phyloP scores from a whole-genome alignment of 2,113 vertebrate species.

The Prunella fulvescens region DNA sequence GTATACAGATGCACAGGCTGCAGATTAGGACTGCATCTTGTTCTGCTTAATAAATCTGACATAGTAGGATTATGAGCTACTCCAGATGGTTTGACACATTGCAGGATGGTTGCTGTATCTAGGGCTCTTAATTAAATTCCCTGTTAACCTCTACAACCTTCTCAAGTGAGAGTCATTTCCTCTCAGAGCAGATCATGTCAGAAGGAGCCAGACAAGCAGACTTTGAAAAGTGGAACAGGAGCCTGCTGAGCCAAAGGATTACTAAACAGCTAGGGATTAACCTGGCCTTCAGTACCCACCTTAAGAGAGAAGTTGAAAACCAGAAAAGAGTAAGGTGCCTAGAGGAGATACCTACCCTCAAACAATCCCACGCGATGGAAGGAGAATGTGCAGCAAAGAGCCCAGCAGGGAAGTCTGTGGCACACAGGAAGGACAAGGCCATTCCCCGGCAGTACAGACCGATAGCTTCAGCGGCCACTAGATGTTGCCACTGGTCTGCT shows the following conservation, averaged over 20 bases:
- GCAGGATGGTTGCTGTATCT: neutral
- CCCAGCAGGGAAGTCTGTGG: neutral
- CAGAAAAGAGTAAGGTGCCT: neutral
- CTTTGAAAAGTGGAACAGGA: neutral
- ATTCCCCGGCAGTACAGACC: neutral
- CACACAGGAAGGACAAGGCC: neutral
- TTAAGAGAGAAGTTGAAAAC: neutral
- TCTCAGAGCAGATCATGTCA: neutral
- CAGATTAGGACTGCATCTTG: constrained; percentile 32
- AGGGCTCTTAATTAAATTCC: constrained; percentile 37
- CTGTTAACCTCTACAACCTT: constrained; percentile 47
- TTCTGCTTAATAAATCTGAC: constrained; percentile 41
- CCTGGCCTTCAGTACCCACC: neutral
- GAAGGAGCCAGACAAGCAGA: neutral
- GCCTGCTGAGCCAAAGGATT: neutral
- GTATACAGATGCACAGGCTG: neutral
- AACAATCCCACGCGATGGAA: neutral
- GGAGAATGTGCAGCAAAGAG: neutral
- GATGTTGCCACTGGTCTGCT: constrained; percentile 43
- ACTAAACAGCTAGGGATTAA: neutral
- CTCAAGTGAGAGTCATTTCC: constrained; percentile 38
- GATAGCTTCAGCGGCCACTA: constrained; percentile 3
- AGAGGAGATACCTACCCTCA: neutral
- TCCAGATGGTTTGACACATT: constrained; percentile 51
- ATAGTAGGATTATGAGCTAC: constrained; percentile 43